These are phyloP conservation scores for Siniperca scherzeri DNA, from an alignment of 2,797 vertebrate species.

Conservation along the genomic window DNA sequence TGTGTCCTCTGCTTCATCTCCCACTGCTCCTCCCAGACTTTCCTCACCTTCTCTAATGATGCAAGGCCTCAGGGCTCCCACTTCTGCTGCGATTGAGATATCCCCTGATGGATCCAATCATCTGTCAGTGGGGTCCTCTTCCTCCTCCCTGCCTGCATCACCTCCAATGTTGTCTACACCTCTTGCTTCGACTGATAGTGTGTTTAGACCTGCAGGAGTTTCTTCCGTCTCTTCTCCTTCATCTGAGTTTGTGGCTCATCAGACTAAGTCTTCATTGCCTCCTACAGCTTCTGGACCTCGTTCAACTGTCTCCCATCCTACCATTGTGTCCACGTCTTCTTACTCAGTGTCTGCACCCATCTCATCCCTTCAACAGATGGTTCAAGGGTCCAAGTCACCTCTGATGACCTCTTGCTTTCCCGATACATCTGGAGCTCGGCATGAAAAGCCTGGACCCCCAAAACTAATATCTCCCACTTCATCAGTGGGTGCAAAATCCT, in stretches of 20 bases:
- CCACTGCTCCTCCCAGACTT: conserved; percentile 64
- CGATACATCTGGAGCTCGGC: conserved; percentile 39
- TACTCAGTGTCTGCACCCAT: conserved; percentile 55
- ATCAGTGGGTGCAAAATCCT: conserved; percentile 42
- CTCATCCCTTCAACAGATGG: conserved; percentile 70
- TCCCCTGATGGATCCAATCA: conserved; percentile 54
- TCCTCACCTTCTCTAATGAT: conserved; percentile 67
- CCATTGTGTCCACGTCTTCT: conserved; percentile 48
- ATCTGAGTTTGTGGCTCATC: conserved; percentile 44
- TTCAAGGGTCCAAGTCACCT: conserved; percentile 66
- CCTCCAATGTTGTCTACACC: conserved; percentile 57
- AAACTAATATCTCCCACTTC: conserved; percentile 47
- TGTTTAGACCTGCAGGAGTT: conserved; percentile 43
- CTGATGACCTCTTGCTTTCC: conserved; percentile 47
- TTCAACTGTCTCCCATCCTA: conserved; percentile 41
- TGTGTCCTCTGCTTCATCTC: conserved; percentile 49
- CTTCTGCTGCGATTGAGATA: conserved; percentile 49
- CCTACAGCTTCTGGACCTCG: conserved; percentile 49
- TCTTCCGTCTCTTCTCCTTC: conserved; percentile 48
- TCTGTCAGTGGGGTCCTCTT: conserved; percentile 53
- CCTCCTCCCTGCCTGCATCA: conserved; percentile 55
- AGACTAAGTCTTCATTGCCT: conserved; percentile 39
- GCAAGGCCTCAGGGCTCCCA: conserved; percentile 66
- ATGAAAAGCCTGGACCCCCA: conserved; percentile 57
- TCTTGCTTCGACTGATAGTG: conserved; percentile 42